Conservation (phyloP, 2,888 invertebrate genomes). For the Rutpela maculata region DNA sequence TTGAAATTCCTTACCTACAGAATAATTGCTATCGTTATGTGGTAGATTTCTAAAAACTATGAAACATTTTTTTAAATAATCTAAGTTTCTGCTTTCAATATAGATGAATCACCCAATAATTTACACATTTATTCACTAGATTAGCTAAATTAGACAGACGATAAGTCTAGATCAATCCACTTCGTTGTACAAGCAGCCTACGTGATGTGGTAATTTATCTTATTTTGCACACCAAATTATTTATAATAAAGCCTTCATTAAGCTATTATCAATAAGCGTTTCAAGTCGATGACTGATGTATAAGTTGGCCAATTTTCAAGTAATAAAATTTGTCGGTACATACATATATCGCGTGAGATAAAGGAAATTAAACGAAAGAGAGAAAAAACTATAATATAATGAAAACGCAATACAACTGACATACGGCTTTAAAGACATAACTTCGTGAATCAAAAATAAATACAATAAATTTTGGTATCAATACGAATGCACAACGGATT, state of each 20-base stretch:
- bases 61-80: too few species aligned
- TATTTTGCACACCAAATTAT: conserved; percentile 50
- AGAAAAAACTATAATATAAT: too few species aligned
- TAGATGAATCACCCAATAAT: conserved; percentile 57
- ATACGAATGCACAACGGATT: too few species aligned
- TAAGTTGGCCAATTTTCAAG: conserved; percentile 9
- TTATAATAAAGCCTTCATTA: conserved; percentile 48
- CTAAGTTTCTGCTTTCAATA: conserved; percentile 49
- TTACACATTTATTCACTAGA: conserved; percentile 55
- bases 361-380: too few species aligned
- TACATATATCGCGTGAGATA: too few species aligned
- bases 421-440: too few species aligned
- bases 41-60: too few species aligned
- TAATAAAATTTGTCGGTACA: not conserved
- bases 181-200: conserved; percentile 47
- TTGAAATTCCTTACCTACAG: too few species aligned
- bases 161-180: conserved; percentile 53
- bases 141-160: conserved; percentile 54
- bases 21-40: too few species aligned
- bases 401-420: too few species aligned
- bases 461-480: too few species aligned
- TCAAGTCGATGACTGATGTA: conserved; percentile 22
- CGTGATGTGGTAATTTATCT: conserved; percentile 52
- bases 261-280: conserved; percentile 42
- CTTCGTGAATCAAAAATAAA: too few species aligned